Evolutionary conservation across 2,888 invertebrate species (phyloP), one percentile per base, ranked within the genome.

Genomic region (Rhingia campestris): DNA sequence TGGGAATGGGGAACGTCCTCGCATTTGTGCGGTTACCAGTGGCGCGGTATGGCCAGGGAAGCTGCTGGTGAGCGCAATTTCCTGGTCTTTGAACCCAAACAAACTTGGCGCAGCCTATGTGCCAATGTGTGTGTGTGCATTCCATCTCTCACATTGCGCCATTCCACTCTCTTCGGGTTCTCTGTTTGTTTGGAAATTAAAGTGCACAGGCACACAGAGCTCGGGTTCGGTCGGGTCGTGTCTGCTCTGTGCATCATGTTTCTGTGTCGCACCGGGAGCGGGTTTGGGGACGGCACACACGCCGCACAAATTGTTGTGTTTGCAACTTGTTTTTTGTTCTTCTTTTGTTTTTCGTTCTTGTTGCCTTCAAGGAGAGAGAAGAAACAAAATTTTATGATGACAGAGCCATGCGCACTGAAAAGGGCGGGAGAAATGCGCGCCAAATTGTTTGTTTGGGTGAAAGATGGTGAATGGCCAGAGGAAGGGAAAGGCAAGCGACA

Each of bases 21-120:
- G 32, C 67, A 49, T 61, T 81, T 32, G 43, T 73, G 77, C 37
- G 73, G 73, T 77, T 67, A 53, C 54, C 43, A 39, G 7, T 41
- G 22, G 33, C 12, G 33, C 53, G 30, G 47, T 30, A 39, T 39
- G 58, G 69, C 43, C 7, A 22, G 79, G 41, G 64, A 75, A 63
- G 76, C 61, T 76, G 76, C 67, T 77, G 76, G 73, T 54, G 70
- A 74, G 49, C 53, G 45, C 73, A 84, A 87, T 86, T 86, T 86
- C 81, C 86, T 87, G 87, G 87, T 87, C 87, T 87, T 87, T 87
- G 87, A 87, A 87, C 87, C 86, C 87, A 86, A 87, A 87, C 86
- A 87, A 86, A 86, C 72, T 75, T 82, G 66, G 74, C 80, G 84
- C 80, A 80, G 73, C 41, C 73, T 54, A 56, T 63, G 14, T 54